phyloP scores from a whole-genome alignment of 2,888 invertebrate species.

The Epistrophella euchroma region DNA sequence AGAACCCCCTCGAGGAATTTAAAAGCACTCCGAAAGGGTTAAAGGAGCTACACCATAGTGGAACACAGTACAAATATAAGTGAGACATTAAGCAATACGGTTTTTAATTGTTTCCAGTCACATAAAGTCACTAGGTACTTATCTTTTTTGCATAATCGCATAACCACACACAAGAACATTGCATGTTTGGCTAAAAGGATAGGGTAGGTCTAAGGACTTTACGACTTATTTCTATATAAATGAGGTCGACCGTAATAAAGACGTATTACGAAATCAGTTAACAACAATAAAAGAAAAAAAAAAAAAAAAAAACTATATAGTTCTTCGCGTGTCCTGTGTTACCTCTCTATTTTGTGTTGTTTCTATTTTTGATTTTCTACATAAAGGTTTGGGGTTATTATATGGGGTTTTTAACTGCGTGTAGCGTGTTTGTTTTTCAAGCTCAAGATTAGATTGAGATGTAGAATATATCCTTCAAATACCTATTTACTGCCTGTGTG shows the following conservation, averaged over 20 bases:
- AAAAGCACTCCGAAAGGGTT: not conserved
- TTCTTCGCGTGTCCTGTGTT: slow-evolving; percentile 9
- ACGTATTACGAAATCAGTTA: slow-evolving; percentile 37
- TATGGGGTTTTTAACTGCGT: not conserved
- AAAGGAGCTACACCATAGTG: not conserved
- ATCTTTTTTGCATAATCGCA: slow-evolving; percentile 55
- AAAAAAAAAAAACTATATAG: not conserved
- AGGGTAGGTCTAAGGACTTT: slow-evolving; percentile 6
- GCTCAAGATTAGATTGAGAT: slow-evolving; percentile 29
- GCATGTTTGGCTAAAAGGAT: slow-evolving; percentile 22
- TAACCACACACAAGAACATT: slow-evolving; percentile 12
- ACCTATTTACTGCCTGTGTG: not conserved
- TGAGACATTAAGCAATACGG: slow-evolving; percentile 55
- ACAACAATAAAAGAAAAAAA: slow-evolving; percentile 1
- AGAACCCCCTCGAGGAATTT: not conserved
- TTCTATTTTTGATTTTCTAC: slow-evolving; percentile 36
- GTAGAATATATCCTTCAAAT: not conserved
- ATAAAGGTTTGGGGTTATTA: not conserved
- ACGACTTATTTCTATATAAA: slow-evolving; percentile 22
- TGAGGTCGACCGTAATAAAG: slow-evolving; percentile 38
- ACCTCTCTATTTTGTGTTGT: not conserved
- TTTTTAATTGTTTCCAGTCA: slow-evolving; percentile 56
- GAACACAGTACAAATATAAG: slow-evolving; percentile 32
- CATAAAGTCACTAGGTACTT: slow-evolving; percentile 23
- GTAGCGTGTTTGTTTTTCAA: slow-evolving; percentile 17